Conservation (phyloP, 1,140 invertebrate genomes). For the Apolygus lucorum region DNA sequence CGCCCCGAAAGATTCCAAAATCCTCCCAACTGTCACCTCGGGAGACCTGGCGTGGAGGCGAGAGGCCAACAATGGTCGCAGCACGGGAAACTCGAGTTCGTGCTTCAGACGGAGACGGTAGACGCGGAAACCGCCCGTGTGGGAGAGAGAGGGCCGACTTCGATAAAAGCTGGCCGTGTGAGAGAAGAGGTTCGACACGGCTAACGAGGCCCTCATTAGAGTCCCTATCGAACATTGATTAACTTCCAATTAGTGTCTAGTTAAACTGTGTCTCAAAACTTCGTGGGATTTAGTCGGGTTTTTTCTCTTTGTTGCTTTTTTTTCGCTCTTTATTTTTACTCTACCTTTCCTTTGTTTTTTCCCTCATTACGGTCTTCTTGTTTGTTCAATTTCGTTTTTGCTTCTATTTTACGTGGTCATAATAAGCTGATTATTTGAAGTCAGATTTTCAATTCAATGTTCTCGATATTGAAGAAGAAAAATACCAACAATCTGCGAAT, state of each 20-base stretch:
- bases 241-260: slow-evolving; percentile 16
- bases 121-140: not conserved
- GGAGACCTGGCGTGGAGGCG: too few relatives aligned
- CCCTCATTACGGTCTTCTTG: not conserved
- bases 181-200: slow-evolving; percentile 2
- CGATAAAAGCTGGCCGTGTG: not conserved
- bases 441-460: too few relatives aligned
- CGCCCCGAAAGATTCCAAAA: too few relatives aligned
- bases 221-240: slow-evolving; percentile 7
- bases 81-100: not conserved
- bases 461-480: too few relatives aligned
- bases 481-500: too few relatives aligned
- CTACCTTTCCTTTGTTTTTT: not conserved
- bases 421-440: too few relatives aligned
- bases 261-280: slow-evolving; percentile 10
- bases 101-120: too few relatives aligned
- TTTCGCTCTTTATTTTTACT: not conserved
- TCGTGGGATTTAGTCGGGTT: slow-evolving; percentile 2
- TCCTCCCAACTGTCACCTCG: too few relatives aligned
- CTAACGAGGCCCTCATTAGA: slow-evolving; percentile 12
- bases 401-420: too few relatives aligned
- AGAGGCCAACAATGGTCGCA: not conserved
- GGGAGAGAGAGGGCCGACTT: not conserved
- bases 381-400: too few relatives aligned
- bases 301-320: not conserved